Evolutionary conservation across 2,797 vertebrate species (phyloP), one percentile per base, ranked within the genome.

Genomic region (Diceros bicornis): DNA sequence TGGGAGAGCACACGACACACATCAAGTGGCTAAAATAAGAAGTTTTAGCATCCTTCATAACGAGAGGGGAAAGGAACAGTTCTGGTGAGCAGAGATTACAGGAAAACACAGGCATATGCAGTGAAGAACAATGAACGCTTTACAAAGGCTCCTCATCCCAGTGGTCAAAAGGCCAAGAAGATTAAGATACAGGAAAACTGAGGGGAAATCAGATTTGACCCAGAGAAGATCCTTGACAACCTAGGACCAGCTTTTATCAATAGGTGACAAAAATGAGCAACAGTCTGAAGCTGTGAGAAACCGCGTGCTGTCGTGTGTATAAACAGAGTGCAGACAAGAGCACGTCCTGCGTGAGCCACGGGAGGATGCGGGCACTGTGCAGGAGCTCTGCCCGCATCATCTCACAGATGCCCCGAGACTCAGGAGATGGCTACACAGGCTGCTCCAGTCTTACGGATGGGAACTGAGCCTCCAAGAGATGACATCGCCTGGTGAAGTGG

Each of bases 281-380:
- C 10, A 32, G 50, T 2, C 29, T 7, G 0, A 72, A n/a, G 23
- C 32, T 0, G 0, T 16, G 21, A 52, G 55, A 47, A n/a, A 23
- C 0, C 0, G 0, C 0, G 0, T 34, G 16, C 7, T 64, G 34
- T 11, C 23, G 2, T 3, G 14, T 13, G 7, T 23, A 37, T 11
- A 55, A 61, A 1, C 8, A 4, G 17, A 8, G 29, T 12, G 3
- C n/a, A 52, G n/a, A 61, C 37, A 62, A 59, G 41, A 81, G 57
- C 47, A 29, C 16, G 16, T 32, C n/a, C 78, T 27, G 5, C 29
- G 25, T 59, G n/a, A 37, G 52, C 21, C n/a, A 34, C 10, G 10
- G 52, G 10, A 18, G 18, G 47, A n/a, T 7, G 74, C 27, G 5
- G 29, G 20, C 34, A 11, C 23, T 17, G 6, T 55, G 52, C n/a